Base-by-base conservation (phyloP, 1,140 invertebrate species). In the Lysiphlebus fabarum region DNA sequence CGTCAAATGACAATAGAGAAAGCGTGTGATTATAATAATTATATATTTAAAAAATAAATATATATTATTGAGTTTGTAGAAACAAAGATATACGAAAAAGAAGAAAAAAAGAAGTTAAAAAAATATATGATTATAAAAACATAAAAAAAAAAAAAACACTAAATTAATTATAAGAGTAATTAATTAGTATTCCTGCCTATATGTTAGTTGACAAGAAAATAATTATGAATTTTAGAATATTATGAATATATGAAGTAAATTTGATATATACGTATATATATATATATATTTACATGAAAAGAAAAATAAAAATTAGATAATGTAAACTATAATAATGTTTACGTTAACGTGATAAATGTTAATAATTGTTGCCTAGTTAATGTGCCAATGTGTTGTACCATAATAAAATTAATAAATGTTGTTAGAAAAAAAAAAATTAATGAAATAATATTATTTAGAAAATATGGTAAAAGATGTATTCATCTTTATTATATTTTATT, bases 321-420 rank as follows among this genome's bases (percentile, higher is more conserved):
- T 64, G 51, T 65, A 65, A 67, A 57, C 56, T 47, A 62, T 59
- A 56, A 64, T 67, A 66, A 47, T 61, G 49, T 51, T 72, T 68
- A 68, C 62, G 62, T 65, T 66, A 65, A 57, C 67, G 70, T 72
- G 69, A 72, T 73, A 65, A 72, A 73, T 70, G 70, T 72, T 73
- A 69, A 72, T 72, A 48, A 72, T 67, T 73, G 70, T 73, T 73
- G 70, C 65, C 66, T 72, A 72, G 70, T 73, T 72, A 69, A 73
- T 58, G 66, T 70, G 69, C 68, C 65, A 69, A 70, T 71, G 65
- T 71, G 64, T 66, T 73, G 61, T 67, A 68, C 62, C 63, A 58
- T 62, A 70, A 64, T 40, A 66, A 54, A 67, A 56, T 60, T 70
- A 72, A 74, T 72, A 71, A 72, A 72, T 72, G 67, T 72, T 73